Evolutionary conservation across 2,888 invertebrate species (phyloP), one percentile per base, ranked within the genome.

Genomic region (Protophormia terraenovae): DNA sequence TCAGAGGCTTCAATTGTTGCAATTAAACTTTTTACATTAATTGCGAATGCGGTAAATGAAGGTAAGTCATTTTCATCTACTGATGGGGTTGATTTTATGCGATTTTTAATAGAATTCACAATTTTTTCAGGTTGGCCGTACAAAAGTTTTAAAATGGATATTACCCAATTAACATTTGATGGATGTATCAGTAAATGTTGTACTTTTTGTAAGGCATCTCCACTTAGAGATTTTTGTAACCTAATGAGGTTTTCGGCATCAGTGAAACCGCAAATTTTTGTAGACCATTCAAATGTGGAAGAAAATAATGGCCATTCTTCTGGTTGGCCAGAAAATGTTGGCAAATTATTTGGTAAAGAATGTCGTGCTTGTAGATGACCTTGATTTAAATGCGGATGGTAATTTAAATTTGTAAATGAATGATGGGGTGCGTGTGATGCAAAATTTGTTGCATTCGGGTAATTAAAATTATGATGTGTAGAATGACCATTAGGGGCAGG

Each of bases 161-260:
- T 24, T 24, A 53, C 64, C n/a, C n/a, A n/a, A n/a, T n/a, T n/a
- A n/a, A n/a, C n/a, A n/a, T n/a, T n/a, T n/a, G n/a, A n/a, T n/a
- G n/a, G n/a, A n/a, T n/a, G n/a, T n/a, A n/a, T n/a, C n/a, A n/a
- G n/a, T n/a, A n/a, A n/a, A n/a, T 75, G 75, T n/a, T 75, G 45
- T 24, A 75, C 75, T 4, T 19, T 64, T 35, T 24, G 45, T 12
- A 38, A 55, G 14, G 66, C 66, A 10, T 76, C 53, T 53, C 66
- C 67, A 4, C 12, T 47, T 5, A 64, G 58, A n/a, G 67, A 10
- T n/a, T 77, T 66, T 16, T 32, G 53, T 19, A 67, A 3, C 1
- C 67, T 10, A n/a, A 77, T 77, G 10, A 77, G 38, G 27, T 77
- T 77, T 67, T 77, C 77, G n/a, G 66, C 41, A 27, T 77, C 29